Base-by-base conservation (phyloP, 2,113 vertebrate genomes). In the Phocoena sinus region DNA sequence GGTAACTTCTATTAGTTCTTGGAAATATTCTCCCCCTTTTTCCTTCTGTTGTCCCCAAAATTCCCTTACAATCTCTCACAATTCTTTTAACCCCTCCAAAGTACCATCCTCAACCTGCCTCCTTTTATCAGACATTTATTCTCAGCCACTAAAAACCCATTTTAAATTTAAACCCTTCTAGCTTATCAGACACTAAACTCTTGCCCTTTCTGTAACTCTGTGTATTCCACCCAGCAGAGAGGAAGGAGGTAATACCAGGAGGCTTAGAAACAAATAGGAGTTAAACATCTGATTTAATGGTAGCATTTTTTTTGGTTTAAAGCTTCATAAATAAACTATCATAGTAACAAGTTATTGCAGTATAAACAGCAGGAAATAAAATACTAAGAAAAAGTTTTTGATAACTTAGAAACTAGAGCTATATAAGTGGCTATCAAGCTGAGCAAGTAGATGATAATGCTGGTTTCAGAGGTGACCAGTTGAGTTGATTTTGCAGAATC, bases 401-500 rank as follows among this genome's bases (percentile, higher is more conserved):
- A 62, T 82, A 73, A 79, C 10, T 82, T 67, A 74, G 65, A 60
- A 65, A 53, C 33, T 38, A 21, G 33, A 81, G 58, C 47, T 82
- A 0, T 26, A 18, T 63, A 62, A 82, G 3, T 58, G 11, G 2
- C 41, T 26, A 10, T 93, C 36, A 85, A 80, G 47, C 41, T 21
- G 41, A 91, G n/a, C 12, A 26, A 71, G 50, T 63, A 41, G 73
- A 68, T 60, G 18, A 47, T 67, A 68, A 23, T 58, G 28, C 36
- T 94, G 13, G 71, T 83, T 80, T 85, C 53, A 53, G 47, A 36
- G 28, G 31, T 90, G 74, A 82, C n/a, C 56, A 56, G 53, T 68
- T 65, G 41, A 77, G 44, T 17, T 89, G 71, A 86, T 90, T 96
- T 77, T 89, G 56, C 81, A 76, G 92, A 91, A 93, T 74, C 50